Conservation (phyloP, 1,140 invertebrate genomes). For the Theocolax elegans region DNA sequence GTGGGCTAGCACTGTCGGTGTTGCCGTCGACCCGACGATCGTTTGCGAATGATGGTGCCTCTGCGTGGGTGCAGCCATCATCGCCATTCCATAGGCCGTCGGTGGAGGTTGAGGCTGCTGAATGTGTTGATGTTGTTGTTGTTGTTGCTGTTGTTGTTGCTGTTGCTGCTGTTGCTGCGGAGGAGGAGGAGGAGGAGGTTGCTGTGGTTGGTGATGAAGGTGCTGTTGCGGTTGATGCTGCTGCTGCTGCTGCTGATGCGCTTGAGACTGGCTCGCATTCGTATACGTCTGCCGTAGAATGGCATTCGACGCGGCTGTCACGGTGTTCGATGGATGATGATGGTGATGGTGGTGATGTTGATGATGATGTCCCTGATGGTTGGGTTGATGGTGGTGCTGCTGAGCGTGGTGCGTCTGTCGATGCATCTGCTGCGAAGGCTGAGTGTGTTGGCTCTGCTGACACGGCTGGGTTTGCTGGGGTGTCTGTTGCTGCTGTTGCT, state of each 20-base stretch:
- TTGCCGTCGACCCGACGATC: slow-evolving; percentile 44
- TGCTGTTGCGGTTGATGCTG: slow-evolving; percentile 47
- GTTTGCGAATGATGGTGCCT: slow-evolving; percentile 47
- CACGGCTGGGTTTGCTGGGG: not conserved
- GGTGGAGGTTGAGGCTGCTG: slow-evolving; percentile 34
- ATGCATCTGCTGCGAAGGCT: slow-evolving; percentile 1
- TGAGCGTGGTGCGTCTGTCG: slow-evolving; percentile 37
- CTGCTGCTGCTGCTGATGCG: slow-evolving; percentile 54
- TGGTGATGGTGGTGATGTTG: slow-evolving; percentile 53
- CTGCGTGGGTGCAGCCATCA: slow-evolving; percentile 1
- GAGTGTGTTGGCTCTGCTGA: no score
- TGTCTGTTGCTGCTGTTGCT: not conserved
- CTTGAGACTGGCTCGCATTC: slow-evolving; percentile 24
- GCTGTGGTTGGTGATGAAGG: slow-evolving; percentile 55
- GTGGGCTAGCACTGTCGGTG: slow-evolving; percentile 18
- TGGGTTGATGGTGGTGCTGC: slow-evolving; percentile 49
- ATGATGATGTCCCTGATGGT: slow-evolving; percentile 54
- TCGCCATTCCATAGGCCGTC: slow-evolving; percentile 44
- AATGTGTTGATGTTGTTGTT: slow-evolving; percentile 44
- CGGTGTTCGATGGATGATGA: slow-evolving; percentile 40
- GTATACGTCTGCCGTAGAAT: slow-evolving; percentile 31
- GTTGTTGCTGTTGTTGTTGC: slow-evolving; percentile 43
- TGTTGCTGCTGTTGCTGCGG: slow-evolving; percentile 49
- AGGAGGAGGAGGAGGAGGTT: slow-evolving; percentile 49
- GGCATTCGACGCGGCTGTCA: not conserved